phyloP scores from a whole-genome alignment of 2,888 invertebrate species.

The Nemurella pictetii region DNA sequence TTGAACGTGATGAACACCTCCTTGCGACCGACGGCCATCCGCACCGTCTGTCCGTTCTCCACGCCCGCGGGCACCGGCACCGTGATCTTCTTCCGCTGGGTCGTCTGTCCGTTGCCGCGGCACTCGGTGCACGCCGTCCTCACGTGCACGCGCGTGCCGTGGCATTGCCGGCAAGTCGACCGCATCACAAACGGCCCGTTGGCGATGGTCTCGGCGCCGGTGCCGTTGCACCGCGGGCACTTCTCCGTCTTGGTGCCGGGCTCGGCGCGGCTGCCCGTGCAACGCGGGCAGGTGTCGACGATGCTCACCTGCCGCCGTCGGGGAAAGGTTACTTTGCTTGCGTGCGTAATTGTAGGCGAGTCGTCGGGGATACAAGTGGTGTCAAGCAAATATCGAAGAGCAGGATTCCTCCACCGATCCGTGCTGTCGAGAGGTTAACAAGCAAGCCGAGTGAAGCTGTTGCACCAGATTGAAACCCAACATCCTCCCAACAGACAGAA shows the following conservation, averaged over 20 bases:
- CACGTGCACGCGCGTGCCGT: constrained; percentile 83
- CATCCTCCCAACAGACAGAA: no score
- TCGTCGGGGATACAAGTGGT: no score
- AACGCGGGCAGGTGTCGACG: constrained; percentile 89
- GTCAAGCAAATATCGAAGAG: no score
- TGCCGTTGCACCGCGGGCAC: constrained; percentile 93
- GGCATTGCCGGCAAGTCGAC: constrained; percentile 90
- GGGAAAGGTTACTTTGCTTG: no score
- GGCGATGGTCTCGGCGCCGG: constrained; percentile 91
- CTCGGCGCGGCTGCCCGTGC: constrained; percentile 82
- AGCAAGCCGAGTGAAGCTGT: no score
- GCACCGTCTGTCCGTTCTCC: constrained; percentile 95
- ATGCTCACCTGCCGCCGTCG: constrained; percentile 71
- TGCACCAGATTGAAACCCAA: no score
- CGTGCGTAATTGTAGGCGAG: no score
- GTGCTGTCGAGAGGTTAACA: no score
- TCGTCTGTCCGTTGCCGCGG: constrained; percentile 87
- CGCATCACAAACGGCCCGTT: constrained; percentile 97
- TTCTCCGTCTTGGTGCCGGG: constrained; percentile 87
- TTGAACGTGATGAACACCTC: constrained; percentile 94
- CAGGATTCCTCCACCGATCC: no score
- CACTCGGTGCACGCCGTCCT: constrained; percentile 91
- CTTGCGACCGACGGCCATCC: constrained; percentile 86
- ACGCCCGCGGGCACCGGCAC: constrained; percentile 96
- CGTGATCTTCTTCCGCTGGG: constrained; percentile 84